These are phyloP conservation scores for Nyctibius bracteatus DNA, from an alignment of 2,113 vertebrate genomes.

Conservation along the genomic window DNA sequence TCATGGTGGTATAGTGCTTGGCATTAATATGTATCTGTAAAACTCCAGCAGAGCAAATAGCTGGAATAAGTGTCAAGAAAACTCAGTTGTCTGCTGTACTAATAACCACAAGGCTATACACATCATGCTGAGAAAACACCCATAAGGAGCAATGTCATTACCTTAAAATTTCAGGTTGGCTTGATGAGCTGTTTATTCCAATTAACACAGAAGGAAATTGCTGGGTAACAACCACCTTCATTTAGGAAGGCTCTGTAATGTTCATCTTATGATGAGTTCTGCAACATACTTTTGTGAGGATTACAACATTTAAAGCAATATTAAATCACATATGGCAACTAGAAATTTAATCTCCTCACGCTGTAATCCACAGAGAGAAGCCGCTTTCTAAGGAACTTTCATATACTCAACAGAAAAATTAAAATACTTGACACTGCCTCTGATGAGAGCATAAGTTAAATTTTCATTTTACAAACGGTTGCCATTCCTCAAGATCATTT, in stretches of 20 bases:
- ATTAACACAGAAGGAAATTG: conserved; percentile 49
- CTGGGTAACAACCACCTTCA: conserved; percentile 20
- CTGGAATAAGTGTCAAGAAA: conserved; percentile 17
- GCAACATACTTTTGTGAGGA: neutral
- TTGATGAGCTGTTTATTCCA: conserved; percentile 61
- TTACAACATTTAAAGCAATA: neutral
- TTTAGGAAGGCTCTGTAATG: neutral
- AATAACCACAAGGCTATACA: conserved; percentile 22
- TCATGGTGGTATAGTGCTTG: neutral
- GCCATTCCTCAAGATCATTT: neutral
- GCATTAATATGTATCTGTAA: neutral
- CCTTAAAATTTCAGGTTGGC: conserved; percentile 38
- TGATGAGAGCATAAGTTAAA: neutral
- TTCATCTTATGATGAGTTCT: neutral
- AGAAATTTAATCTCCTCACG: neutral
- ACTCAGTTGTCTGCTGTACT: conserved; percentile 12
- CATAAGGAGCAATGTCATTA: conserved; percentile 37
- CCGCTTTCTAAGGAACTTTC: neutral
- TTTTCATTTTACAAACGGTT: neutral
- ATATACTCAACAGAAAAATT: neutral
- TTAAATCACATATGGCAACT: neutral
- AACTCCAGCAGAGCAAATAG: conserved; percentile 40
- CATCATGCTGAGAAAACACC: conserved; percentile 45
- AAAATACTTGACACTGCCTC: neutral
- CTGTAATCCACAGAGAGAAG: neutral